phyloP scores from a whole-genome alignment of 2,797 vertebrate species.

The Denticeps clupeoides region DNA sequence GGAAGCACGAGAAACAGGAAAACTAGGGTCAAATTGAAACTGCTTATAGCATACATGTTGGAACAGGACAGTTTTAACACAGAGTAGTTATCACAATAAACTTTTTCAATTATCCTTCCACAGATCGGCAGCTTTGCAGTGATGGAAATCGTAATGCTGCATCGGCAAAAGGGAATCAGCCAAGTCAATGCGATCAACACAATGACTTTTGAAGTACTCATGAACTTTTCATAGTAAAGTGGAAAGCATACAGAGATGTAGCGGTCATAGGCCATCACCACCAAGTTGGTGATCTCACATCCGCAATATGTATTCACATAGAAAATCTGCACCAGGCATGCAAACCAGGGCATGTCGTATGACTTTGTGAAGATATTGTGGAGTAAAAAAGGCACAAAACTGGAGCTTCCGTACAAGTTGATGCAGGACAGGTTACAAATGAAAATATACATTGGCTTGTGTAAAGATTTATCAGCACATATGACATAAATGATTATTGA shows the following conservation, averaged over 20 bases:
- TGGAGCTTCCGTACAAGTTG: conserved; percentile 1
- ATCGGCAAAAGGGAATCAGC: conserved; percentile 10
- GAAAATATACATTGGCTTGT: neutral
- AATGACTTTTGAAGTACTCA: conserved; percentile 6
- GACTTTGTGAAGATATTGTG: conserved; percentile 3
- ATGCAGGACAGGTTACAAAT: conserved; percentile 1
- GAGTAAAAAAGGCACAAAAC: conserved; percentile 3
- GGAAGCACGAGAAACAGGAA: conserved; percentile 2
- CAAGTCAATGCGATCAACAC: conserved; percentile 12
- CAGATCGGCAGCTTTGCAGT: conserved; percentile 17
- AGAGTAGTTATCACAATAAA: conserved; percentile 29
- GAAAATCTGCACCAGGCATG: conserved; percentile 17
- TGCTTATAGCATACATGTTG: conserved; percentile 2
- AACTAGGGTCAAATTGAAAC: conserved; percentile 14
- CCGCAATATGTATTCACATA: conserved; percentile 16
- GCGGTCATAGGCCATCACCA: conserved; percentile 26
- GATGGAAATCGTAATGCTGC: neutral
- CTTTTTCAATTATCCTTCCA: conserved; percentile 18
- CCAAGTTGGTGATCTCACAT: conserved; percentile 23
- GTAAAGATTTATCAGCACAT: neutral
- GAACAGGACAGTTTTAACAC: conserved; percentile 21
- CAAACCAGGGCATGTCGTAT: conserved; percentile 6
- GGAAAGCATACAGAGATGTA: conserved; percentile 23
- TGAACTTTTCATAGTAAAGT: conserved; percentile 19
- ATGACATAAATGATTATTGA: conserved; percentile 7